A percentile compares a stretch with the other conserved stretches of the same genome.
Evolutionary conservation across 2,797 vertebrate genomes (phyloP).

Genomic region (Linurgus olivaceus): DNA sequence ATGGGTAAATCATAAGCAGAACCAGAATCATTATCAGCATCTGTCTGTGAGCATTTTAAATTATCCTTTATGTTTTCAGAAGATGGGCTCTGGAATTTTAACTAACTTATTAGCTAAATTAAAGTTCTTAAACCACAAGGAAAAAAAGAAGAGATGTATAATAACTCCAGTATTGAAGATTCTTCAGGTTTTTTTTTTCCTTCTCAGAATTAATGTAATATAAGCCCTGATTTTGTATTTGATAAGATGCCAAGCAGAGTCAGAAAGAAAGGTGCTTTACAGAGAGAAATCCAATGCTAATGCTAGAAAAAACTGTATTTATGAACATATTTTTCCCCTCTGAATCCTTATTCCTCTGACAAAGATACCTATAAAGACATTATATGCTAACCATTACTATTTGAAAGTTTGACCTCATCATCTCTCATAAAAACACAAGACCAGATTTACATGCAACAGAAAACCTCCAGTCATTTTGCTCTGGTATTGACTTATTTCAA

Average conservation of each 20-base stretch:
- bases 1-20: background rate
- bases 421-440: background rate
- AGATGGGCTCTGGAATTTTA: background rate
- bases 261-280: background rate
- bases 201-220: background rate
- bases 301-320: background rate
- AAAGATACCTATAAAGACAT: background rate
- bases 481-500: background rate
- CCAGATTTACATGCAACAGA: background rate
- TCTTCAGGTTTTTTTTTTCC: background rate
- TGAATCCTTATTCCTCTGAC: background rate
- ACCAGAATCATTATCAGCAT: background rate
- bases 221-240: background rate
- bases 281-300: background rate
- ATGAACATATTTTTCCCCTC: background rate
- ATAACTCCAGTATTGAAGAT: background rate
- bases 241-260: background rate
- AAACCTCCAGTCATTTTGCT: background rate
- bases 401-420: background rate
- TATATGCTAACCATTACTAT: background rate
- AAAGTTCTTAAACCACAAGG: background rate
- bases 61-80: background rate
- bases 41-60: conserved; percentile 1
- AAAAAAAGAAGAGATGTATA: background rate
- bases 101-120: background rate